Base-by-base conservation (phyloP, 2,797 vertebrate genomes). In the Dicrostonyx torquatus region DNA sequence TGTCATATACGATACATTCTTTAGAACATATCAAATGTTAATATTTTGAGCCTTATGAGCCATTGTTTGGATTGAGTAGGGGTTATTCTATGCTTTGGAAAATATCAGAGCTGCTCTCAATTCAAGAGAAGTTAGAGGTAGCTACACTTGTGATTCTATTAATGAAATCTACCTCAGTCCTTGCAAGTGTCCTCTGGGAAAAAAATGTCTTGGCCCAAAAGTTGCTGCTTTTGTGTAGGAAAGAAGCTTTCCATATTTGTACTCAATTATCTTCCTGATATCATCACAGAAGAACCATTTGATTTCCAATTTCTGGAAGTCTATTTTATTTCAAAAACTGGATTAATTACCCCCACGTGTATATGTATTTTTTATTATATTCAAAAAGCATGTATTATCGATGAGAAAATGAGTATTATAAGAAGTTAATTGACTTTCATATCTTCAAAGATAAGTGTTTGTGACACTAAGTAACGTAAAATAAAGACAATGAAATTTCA, bases 371-470 rank as follows among this genome's bases (percentile, higher is more conserved):
- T 76, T 11, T 53, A 10, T 66, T 92, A 48, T 17, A 34, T 8
- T 31, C 5, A 43, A 22, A 37, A 87, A 9, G 0, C 34, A 68
- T 17, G 17, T 5, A 70, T 79, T 43, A 37, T 29, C 48, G 14
- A 66, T 89, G n/a, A 60, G 12, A 34, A 89, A 92, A 62, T 70
- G 12, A 26, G 83, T 9, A 75, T 55, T 68, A 0, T 26, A 18
- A 75, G 70, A 87, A 60, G 14, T 60, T 85, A 43, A 72, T 17
- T 50, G 26, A 73, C 22, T 89, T 94, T 22, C 26, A 14, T 37
- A 26, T 64, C 20, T 68, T 96, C 18, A 68, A 83, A 87, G 48
- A 53, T 40, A 83, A 91, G 37, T 53, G 24, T 60, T 87, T 93
- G 2, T 64, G 22, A 68, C 20, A 53, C 13, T 43, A 58, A 68